phyloP scores from a whole-genome alignment of 2,113 vertebrate species.

The Enhydra lutris region DNA sequence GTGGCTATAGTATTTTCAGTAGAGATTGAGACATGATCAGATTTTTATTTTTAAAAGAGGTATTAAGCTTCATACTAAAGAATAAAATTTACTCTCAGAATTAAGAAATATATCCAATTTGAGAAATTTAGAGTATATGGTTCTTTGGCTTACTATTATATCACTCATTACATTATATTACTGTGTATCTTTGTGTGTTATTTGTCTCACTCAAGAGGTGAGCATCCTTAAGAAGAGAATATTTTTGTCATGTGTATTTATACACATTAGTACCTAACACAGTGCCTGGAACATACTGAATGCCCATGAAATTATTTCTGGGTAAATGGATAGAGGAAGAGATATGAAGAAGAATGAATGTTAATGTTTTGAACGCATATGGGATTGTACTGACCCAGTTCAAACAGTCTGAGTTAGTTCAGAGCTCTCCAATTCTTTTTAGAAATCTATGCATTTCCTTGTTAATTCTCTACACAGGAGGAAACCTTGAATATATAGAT shows the following conservation, averaged over 20 bases:
- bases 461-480: not conserved
- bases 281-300: not conserved
- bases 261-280: not conserved
- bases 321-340: not conserved
- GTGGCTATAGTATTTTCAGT: not conserved
- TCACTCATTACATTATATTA: not conserved
- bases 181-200: not conserved
- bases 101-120: not conserved
- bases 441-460: not conserved
- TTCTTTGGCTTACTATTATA: not conserved
- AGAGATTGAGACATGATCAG: not conserved
- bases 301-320: not conserved
- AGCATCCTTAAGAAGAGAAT: not conserved
- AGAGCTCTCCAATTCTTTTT: not conserved
- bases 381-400: not conserved
- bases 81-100: not conserved
- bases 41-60: not conserved
- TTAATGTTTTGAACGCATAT: not conserved
- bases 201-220: not conserved
- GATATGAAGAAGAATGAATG: not conserved
- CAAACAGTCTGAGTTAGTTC: not conserved
- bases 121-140: not conserved
- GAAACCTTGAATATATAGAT: not conserved
- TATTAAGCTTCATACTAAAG: not conserved
- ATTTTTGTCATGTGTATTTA: not conserved